A percentile compares a stretch with the other conserved stretches of the same genome.
These are phyloP conservation scores for Philonicus albiceps DNA, from an alignment of 2,888 invertebrate species.

Conservation along the genomic window DNA sequence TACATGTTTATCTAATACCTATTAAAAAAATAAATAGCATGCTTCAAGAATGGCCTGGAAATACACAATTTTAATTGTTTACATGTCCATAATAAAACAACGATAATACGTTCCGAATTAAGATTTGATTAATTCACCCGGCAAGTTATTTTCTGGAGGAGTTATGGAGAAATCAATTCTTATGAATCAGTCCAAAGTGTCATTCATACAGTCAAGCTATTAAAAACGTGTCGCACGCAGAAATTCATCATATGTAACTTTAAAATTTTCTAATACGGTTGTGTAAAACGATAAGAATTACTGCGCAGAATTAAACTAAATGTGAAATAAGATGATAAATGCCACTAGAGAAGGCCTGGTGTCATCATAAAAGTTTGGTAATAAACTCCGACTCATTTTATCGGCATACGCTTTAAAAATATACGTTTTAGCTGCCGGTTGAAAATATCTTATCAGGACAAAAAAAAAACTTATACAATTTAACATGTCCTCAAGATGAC, in stretches of 20 bases:
- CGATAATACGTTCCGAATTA: not conserved
- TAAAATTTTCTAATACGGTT: not conserved
- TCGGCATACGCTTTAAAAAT: not conserved
- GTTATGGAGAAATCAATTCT: not conserved
- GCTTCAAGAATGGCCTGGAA: not conserved
- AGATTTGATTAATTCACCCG: not conserved
- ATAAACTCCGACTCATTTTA: not conserved
- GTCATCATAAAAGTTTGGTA: not conserved
- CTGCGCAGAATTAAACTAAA: not conserved
- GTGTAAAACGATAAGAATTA: not conserved
- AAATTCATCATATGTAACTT: not conserved
- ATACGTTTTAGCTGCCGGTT: not conserved
- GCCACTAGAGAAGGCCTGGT: not conserved
- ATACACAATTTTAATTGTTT: not conserved
- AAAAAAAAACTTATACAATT: not conserved
- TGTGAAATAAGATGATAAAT: not conserved
- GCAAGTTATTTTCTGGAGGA: not conserved
- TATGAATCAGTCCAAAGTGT: not conserved
- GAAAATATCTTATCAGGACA: not conserved
- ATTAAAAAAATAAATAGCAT: not conserved
- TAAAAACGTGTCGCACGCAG: not conserved
- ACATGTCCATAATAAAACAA: not conserved
- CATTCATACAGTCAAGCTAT: not conserved
- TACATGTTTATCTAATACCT: too few relatives aligned
- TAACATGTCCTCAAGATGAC: not conserved